Evolutionary conservation across 2,113 vertebrate genomes (phyloP).

Genomic region (Percopsis transmontana): DNA sequence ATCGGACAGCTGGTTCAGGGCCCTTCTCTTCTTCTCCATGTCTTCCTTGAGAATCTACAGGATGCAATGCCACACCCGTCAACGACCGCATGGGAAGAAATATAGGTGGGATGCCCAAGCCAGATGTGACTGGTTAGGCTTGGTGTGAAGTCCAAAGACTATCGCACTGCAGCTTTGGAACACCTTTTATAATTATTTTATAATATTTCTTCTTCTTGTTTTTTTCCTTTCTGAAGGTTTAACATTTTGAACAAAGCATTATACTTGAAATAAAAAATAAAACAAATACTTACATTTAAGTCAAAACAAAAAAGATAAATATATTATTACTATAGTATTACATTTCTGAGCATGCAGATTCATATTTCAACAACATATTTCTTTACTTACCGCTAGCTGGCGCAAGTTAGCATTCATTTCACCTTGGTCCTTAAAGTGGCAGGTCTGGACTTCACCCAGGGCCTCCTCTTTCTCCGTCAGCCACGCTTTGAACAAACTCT

Average conservation of each 20-base stretch:
- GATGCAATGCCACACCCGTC: not conserved
- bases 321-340: too few relatives aligned
- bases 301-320: too few relatives aligned
- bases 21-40: conserved; percentile 90
- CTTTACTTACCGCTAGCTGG: conserved; percentile 87
- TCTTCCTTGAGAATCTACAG: conserved; percentile 92
- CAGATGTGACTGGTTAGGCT: too few relatives aligned
- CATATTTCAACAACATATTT: not conserved
- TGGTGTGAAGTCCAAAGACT: too few relatives aligned
- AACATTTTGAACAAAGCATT: too few relatives aligned
- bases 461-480: conserved; percentile 89
- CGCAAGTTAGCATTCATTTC: conserved; percentile 89
- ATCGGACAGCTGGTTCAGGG: conserved; percentile 87
- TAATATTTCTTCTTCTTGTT: too few relatives aligned
- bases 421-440: conserved; percentile 86
- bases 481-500: conserved; percentile 91
- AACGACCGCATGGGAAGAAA: not conserved
- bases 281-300: too few relatives aligned
- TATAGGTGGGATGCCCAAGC: not conserved
- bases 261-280: too few relatives aligned
- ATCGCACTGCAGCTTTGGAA: too few relatives aligned
- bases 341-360: too few relatives aligned
- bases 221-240: too few relatives aligned
- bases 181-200: too few relatives aligned
- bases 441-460: conserved; percentile 87